Conservation (phyloP, 1,140 invertebrate genomes). For the Elymnias hypermnestra region DNA sequence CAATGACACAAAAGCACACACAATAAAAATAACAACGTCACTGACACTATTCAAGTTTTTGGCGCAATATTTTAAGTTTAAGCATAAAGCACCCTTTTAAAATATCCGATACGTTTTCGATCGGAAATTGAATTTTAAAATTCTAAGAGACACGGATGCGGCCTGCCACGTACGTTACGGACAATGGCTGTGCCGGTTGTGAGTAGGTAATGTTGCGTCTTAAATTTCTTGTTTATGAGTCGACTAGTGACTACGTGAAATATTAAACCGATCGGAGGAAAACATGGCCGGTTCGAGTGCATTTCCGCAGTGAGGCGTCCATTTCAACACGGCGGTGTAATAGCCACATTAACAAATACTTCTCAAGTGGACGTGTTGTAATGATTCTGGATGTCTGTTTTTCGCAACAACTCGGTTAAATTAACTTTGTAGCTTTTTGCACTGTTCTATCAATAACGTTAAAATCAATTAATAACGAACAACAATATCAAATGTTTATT, state of each 20-base stretch:
- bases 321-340: conserved; percentile 54
- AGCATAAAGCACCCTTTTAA: conserved; percentile 32
- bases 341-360: conserved; percentile 41
- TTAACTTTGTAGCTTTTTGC: background rate
- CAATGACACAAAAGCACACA: conserved; percentile 44
- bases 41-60: conserved; percentile 45
- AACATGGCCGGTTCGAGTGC: conserved; percentile 34
- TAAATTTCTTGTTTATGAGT: conserved; percentile 47
- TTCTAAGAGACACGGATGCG: conserved; percentile 26
- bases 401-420: conserved; percentile 39
- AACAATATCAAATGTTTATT: too few species aligned
- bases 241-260: background rate
- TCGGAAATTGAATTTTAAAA: conserved; percentile 14
- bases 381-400: conserved; percentile 43
- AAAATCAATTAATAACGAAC: too few species aligned
- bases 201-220: conserved; percentile 23
- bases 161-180: conserved; percentile 51
- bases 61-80: conserved; percentile 38
- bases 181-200: conserved; percentile 58
- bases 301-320: conserved; percentile 50
- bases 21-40: conserved; percentile 40
- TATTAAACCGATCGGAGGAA: conserved; percentile 37
- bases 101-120: conserved; percentile 15
- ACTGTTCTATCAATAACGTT: too few species aligned
- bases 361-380: conserved; percentile 40